phyloP scores from a whole-genome alignment of 2,888 invertebrate genomes.

The Mactromeris polynyma region DNA sequence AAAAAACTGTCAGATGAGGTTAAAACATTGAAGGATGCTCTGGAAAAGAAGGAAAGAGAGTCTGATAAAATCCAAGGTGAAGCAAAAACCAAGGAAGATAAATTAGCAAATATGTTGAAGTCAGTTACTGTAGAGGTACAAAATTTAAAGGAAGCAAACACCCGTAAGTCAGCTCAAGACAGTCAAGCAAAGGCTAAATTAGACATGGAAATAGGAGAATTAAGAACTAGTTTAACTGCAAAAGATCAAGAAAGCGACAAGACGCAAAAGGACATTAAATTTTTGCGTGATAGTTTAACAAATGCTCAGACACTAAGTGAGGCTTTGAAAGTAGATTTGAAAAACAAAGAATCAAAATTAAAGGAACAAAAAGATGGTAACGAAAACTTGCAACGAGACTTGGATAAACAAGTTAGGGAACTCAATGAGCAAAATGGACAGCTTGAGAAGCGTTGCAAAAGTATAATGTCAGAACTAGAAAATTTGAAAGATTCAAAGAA shows the following conservation, averaged over 20 bases:
- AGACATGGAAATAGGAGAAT: constrained; percentile 59
- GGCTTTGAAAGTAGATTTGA: constrained; percentile 62
- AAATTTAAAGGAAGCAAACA: constrained; percentile 61
- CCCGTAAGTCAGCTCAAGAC: constrained; percentile 61
- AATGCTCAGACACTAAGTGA: constrained; percentile 66
- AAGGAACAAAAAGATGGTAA: constrained; percentile 47
- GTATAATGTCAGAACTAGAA: constrained; percentile 52
- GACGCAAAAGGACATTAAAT: constrained; percentile 66
- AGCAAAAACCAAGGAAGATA: constrained; percentile 57
- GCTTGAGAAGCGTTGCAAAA: constrained; percentile 52
- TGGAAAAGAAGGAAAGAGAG: constrained; percentile 75
- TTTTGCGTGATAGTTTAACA: constrained; percentile 65
- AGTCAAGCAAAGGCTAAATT: constrained; percentile 61
- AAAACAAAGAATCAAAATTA: constrained; percentile 57
- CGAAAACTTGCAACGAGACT: constrained; percentile 60
- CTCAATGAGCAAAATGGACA: constrained; percentile 32
- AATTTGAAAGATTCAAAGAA: constrained; percentile 70
- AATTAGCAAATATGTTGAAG: constrained; percentile 56
- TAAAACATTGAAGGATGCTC: constrained; percentile 64
- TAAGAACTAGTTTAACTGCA: constrained; percentile 44
- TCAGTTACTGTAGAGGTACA: constrained; percentile 57
- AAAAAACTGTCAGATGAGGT: constrained; percentile 62
- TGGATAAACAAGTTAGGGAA: constrained; percentile 57
- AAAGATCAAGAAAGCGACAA: constrained; percentile 59
- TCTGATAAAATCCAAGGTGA: constrained; percentile 61